A percentile compares a stretch with the other conserved stretches of the same genome.
These are phyloP conservation scores for Lacerta agilis DNA, from an alignment of 2,797 vertebrate genomes.

Conservation along the genomic window DNA sequence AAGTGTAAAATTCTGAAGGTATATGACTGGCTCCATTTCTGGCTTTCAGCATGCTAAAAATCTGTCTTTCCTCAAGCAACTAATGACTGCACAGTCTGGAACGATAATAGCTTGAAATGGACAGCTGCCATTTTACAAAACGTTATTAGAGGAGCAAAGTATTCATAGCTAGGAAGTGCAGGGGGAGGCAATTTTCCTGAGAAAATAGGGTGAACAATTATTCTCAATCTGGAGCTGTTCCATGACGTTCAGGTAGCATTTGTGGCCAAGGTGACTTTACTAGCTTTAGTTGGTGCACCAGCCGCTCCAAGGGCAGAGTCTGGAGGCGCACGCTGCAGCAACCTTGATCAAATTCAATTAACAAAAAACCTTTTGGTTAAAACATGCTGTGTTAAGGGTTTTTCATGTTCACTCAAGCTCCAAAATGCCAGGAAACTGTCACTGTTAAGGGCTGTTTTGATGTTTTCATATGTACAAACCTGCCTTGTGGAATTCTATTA, in stretches of 20 bases:
- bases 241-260: neutral
- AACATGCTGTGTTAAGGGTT: neutral
- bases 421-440: neutral
- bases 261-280: neutral
- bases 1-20: constrained; percentile 40
- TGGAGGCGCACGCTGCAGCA: neutral
- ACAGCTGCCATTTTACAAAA: constrained; percentile 45
- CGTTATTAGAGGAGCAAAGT: constrained; percentile 39
- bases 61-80: constrained; percentile 50
- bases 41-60: constrained; percentile 56
- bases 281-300: neutral
- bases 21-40: constrained; percentile 55
- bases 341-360: no score
- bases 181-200: neutral
- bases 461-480: neutral
- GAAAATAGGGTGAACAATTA: neutral
- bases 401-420: neutral
- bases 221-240: neutral
- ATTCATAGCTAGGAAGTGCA: neutral
- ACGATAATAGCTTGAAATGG: constrained; percentile 44
- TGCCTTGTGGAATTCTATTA: neutral
- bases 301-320: neutral
- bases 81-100: constrained; percentile 47
- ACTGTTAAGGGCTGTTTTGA: neutral
- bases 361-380: neutral